Base-by-base conservation (phyloP, 2,888 invertebrate genomes). In the Cerastoderma edule region DNA sequence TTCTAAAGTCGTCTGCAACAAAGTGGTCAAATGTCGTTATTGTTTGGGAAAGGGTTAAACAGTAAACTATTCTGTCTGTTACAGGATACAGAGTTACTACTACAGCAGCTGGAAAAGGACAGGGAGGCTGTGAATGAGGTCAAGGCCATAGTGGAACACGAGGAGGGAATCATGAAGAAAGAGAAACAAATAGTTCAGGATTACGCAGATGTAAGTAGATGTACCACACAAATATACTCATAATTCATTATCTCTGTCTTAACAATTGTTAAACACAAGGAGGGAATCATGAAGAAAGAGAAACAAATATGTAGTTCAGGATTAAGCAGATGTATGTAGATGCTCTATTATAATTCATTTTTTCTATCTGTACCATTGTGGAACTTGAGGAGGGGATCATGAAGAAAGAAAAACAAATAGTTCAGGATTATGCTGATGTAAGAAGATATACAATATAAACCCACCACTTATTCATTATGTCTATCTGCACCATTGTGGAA, bases 121-220 rank as follows among this genome's bases (percentile, higher is more conserved):
- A 87, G 90, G 72, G 88, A 87, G 67, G 92, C 92, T 0, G 92
- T 92, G 48, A 89, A 92, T 71, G 89, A 93, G 83, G 92, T 93
- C 8, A 84, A 89, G 28, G 88, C 88, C 68, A 92, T 93, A 48
- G 93, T 93, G 27, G 89, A 88, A 69, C 85, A 88, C 33, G 92
- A 93, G 74, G 92, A 93, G 76, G 80, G 80, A 24, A 88, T 91
- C 63, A 92, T 93, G 92, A 86, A 89, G 72, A 86, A 88, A 73
- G 93, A 93, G 78, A 91, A 92, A 16, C 87, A 91, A 81, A 88
- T 92, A 66, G 92, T 93, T 27, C 91, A 92, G 80, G 85, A 91
- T 57, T 93, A 93, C 76, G 92, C 92, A 33, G 89, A 90, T 84
- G 92, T 92, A 79, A 83, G 88, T 83, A 24, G 44, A 16, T 22